Evolutionary conservation across 2,797 vertebrate species (phyloP).

Genomic region (Vespertilio murinus): DNA sequence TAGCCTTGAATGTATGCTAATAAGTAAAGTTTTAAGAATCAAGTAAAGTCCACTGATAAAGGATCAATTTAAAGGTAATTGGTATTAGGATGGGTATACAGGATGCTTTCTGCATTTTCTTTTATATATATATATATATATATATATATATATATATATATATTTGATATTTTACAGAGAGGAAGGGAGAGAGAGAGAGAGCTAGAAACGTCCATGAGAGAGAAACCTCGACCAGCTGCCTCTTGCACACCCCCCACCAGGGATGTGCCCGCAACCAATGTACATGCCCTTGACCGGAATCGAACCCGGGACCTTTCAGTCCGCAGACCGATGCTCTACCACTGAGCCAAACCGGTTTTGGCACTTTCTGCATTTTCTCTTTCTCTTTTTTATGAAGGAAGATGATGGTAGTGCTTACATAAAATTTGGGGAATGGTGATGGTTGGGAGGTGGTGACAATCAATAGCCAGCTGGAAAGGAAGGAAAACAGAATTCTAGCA

Average conservation of each 20-base stretch:
- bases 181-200: no score
- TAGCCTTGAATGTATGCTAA: not conserved
- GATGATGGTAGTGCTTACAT: not conserved
- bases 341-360: no score
- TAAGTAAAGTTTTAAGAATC: conserved; percentile 6
- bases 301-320: no score
- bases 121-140: no score
- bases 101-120: not conserved
- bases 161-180: no score
- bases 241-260: no score
- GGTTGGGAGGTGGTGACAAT: not conserved
- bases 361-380: not conserved
- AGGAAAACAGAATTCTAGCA: not conserved
- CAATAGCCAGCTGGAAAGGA: not conserved
- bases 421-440: not conserved
- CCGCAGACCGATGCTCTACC: no score
- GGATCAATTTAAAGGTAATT: not conserved
- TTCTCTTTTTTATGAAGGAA: conserved; percentile 20
- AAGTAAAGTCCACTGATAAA: not conserved
- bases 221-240: no score
- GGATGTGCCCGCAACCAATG: no score
- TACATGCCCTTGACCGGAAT: no score
- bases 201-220: no score
- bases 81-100: not conserved
- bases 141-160: no score